Conservation (phyloP, 2,113 vertebrate genomes). For the Anarhynchus alexandrinus region DNA sequence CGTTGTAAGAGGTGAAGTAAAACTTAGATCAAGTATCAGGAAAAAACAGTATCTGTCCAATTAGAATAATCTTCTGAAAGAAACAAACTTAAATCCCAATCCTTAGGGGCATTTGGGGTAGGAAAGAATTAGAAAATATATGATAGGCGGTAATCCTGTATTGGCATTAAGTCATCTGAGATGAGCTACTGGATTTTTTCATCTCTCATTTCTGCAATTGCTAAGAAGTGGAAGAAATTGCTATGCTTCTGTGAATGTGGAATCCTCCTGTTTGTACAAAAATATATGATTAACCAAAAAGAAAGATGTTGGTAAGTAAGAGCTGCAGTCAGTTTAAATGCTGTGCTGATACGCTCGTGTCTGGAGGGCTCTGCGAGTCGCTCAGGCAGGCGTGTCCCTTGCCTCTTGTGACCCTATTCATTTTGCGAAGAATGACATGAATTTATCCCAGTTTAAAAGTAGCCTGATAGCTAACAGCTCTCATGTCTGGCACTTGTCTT, state of each 20-base stretch:
- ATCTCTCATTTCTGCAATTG: background rate
- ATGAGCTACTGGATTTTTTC: constrained; percentile 2
- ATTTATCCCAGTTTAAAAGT: constrained; percentile 3
- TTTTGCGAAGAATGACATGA: background rate
- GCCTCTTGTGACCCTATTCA: background rate
- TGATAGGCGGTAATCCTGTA: constrained; percentile 21
- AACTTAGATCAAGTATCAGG: background rate
- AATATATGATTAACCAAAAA: constrained; percentile 2
- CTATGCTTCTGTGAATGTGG: background rate
- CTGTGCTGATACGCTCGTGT: background rate
- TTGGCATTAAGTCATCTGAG: background rate
- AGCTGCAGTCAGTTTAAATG: background rate
- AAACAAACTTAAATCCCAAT: constrained; percentile 17
- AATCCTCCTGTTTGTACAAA: constrained; percentile 8
- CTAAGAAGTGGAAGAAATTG: constrained; percentile 12
- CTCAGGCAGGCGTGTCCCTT: background rate
- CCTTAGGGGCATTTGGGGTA: background rate
- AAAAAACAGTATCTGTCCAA: background rate
- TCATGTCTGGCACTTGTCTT: constrained; percentile 1
- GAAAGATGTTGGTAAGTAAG: background rate
- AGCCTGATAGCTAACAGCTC: background rate
- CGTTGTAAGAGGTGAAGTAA: background rate
- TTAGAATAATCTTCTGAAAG: constrained; percentile 40
- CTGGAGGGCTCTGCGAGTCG: background rate
- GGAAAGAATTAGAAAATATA: constrained; percentile 28